phyloP scores from a whole-genome alignment of 2,797 vertebrate species.

The Myoxocephalus aenaeus region DNA sequence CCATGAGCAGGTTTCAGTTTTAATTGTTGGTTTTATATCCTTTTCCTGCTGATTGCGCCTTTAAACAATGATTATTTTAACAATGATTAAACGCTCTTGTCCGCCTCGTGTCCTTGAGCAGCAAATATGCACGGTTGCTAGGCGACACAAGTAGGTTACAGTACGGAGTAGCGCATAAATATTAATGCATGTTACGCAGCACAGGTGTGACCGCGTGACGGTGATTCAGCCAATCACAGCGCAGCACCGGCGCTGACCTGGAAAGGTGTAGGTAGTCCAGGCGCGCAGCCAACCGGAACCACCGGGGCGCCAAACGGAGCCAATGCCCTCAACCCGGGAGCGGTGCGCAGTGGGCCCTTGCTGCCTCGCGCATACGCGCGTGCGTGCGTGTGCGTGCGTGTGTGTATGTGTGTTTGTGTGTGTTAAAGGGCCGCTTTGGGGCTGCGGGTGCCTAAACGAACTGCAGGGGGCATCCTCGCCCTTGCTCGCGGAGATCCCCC shows the following conservation, averaged over 20 bases:
- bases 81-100: not conserved
- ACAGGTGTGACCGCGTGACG: constrained; percentile 29
- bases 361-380: not conserved
- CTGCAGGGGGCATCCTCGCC: constrained; percentile 86
- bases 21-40: too few species aligned
- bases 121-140: constrained; percentile 13
- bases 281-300: constrained; percentile 12
- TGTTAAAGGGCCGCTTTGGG: not conserved
- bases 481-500: constrained; percentile 59
- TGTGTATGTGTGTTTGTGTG: constrained; percentile 10
- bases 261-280: constrained; percentile 28
- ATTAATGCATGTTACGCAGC: not conserved
- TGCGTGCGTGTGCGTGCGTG: not conserved
- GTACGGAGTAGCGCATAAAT: not conserved
- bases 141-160: constrained; percentile 35
- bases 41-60: not conserved
- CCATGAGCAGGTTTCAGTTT: not conserved
- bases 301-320: constrained; percentile 15
- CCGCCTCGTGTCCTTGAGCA: not conserved
- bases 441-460: constrained; percentile 64
- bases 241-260: not conserved
- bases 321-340: not conserved
- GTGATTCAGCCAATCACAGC: constrained; percentile 46
- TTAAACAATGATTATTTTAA: not conserved
- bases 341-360: constrained; percentile 13